Evolutionary conservation across 2,888 invertebrate genomes (phyloP).

Genomic region (Chrysotoxum bicinctum): DNA sequence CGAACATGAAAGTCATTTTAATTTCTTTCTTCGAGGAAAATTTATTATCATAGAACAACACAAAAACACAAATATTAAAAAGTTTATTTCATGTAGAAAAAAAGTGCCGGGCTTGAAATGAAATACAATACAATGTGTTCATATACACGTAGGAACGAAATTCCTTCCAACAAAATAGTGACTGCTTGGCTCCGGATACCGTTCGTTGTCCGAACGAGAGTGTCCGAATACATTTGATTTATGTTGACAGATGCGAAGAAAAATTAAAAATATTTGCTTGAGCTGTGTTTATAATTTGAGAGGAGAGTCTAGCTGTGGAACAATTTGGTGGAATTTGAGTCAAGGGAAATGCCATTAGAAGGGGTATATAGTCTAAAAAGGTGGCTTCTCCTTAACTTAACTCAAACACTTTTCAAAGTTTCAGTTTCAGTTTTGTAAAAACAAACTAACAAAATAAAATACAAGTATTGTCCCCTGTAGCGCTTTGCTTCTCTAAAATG

Average conservation of each 20-base stretch:
- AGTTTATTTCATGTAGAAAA: slow-evolving; percentile 39
- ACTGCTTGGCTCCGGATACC: not conserved
- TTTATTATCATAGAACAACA: slow-evolving; percentile 50
- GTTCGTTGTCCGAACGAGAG: slow-evolving; percentile 16
- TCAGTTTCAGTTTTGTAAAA: too few species aligned
- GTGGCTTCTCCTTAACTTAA: too few species aligned
- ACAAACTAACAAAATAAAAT: too few species aligned
- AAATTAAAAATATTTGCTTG: slow-evolving; percentile 67
- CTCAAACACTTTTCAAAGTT: too few species aligned
- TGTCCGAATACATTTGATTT: slow-evolving; percentile 71
- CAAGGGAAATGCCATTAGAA: too few species aligned
- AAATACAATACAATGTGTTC: not conserved
- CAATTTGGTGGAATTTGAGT: too few species aligned
- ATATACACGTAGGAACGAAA: not conserved
- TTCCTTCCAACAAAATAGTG: not conserved
- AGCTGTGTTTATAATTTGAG: too few species aligned
- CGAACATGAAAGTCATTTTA: slow-evolving; percentile 58
- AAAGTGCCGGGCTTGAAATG: slow-evolving; percentile 11
- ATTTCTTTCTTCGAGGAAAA: slow-evolving; percentile 30
- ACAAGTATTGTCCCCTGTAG: too few species aligned
- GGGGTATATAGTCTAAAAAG: too few species aligned
- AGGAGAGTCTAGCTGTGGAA: too few species aligned
- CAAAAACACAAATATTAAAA: slow-evolving; percentile 49
- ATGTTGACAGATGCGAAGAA: slow-evolving; percentile 61
- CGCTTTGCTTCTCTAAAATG: too few species aligned